These are phyloP conservation scores for Rattus rattus DNA, from an alignment of 2,113 vertebrate genomes.

Conservation along the genomic window DNA sequence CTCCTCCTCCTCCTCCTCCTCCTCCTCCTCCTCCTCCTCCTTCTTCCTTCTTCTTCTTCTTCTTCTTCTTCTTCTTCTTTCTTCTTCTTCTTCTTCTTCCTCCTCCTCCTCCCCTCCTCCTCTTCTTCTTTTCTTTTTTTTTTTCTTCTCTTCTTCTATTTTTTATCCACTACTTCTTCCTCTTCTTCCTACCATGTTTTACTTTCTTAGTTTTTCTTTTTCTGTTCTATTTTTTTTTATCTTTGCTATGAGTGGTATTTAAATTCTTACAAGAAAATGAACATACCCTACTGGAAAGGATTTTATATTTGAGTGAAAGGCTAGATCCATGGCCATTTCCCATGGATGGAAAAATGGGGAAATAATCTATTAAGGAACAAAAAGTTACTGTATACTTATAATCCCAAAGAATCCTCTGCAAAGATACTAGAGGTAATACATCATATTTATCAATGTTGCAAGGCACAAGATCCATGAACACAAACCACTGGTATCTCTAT, in stretches of 20 bases:
- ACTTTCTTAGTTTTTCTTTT: background rate
- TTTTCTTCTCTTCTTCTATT: too few relatives aligned
- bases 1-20: too few relatives aligned
- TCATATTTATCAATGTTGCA: background rate
- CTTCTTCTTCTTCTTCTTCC: rapidly evolving
- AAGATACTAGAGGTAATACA: background rate
- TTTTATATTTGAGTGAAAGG: background rate
- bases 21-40: too few relatives aligned
- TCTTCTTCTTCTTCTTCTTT: too few relatives aligned
- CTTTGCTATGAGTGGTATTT: background rate
- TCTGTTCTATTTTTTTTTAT: background rate
- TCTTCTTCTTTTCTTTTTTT: too few relatives aligned
- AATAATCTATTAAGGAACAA: background rate
- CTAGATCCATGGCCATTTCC: background rate
- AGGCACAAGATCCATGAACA: too few relatives aligned
- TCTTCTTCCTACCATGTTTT: background rate
- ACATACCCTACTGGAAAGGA: background rate
- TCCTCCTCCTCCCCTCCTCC: too few relatives aligned
- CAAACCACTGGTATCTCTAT: background rate
- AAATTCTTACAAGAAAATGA: background rate
- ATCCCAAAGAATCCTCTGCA: background rate
- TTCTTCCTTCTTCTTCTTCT: too few relatives aligned
- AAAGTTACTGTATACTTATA: background rate
- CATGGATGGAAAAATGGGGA: background rate
- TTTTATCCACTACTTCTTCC: background rate